These are phyloP conservation scores for Drosophila littoralis DNA, from an alignment of 1,140 invertebrate genomes.

Conservation along the genomic window DNA sequence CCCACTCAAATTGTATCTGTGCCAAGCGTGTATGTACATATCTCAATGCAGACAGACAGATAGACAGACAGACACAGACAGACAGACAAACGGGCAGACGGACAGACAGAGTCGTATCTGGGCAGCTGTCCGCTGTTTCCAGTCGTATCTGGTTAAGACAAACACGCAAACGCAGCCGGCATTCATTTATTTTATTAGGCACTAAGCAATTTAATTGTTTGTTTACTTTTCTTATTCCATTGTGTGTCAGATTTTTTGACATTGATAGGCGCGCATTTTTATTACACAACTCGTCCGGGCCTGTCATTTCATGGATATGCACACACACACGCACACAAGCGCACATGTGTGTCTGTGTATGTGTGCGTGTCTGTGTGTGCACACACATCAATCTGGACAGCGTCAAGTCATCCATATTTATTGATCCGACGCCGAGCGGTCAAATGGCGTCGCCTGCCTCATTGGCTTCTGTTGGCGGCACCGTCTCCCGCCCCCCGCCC, in stretches of 20 bases:
- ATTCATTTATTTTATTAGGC: slow-evolving; percentile 81
- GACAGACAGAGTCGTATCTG: slow-evolving; percentile 28
- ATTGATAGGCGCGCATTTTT: slow-evolving; percentile 82
- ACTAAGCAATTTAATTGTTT: slow-evolving; percentile 82
- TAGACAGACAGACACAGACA: not conserved
- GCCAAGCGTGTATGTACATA: slow-evolving; percentile 27
- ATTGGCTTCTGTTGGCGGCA: slow-evolving; percentile 51
- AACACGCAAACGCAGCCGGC: slow-evolving; percentile 42
- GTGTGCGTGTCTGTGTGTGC: slow-evolving; percentile 35
- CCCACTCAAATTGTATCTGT: slow-evolving; percentile 45
- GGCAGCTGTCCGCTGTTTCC: slow-evolving; percentile 35
- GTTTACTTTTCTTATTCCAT: slow-evolving; percentile 79
- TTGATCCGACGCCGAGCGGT: slow-evolving; percentile 65
- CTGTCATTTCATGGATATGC: slow-evolving; percentile 9
- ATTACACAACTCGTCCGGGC: slow-evolving; percentile 64
- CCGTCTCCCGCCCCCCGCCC: not conserved
- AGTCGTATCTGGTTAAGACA: slow-evolving; percentile 46
- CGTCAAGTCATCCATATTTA: slow-evolving; percentile 81
- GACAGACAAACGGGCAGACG: no score
- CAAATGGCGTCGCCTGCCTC: slow-evolving; percentile 57
- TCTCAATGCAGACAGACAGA: slow-evolving; percentile 20
- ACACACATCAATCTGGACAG: slow-evolving; percentile 73
- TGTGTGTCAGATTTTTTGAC: slow-evolving; percentile 81
- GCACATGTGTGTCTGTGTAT: not conserved
- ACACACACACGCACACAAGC: slow-evolving; percentile 2